phyloP scores from a whole-genome alignment of 1,140 invertebrate genomes.

The Panulirus ornatus region DNA sequence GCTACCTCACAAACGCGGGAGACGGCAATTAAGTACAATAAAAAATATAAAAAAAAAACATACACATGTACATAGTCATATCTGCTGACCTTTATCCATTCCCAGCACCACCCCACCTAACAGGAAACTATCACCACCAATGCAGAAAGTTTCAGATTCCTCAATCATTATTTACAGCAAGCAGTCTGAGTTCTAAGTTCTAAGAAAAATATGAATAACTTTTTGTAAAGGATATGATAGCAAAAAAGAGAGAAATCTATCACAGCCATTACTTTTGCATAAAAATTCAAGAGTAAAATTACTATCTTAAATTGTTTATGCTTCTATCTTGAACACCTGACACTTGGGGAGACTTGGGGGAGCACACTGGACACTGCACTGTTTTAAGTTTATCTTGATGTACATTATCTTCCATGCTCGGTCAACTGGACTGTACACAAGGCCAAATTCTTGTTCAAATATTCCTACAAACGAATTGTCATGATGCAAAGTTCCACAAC shows the following conservation, averaged over 20 bases:
- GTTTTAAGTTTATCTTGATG: conserved; percentile 67
- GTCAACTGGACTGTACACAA: conserved; percentile 59
- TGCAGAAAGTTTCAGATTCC: too few relatives aligned
- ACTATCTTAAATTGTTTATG: background rate
- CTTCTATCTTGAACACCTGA: conserved; percentile 62
- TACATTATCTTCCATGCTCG: conserved; percentile 68
- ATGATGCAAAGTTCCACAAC: conserved; percentile 64
- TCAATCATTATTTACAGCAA: too few relatives aligned
- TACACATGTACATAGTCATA: too few relatives aligned
- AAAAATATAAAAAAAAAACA: too few relatives aligned
- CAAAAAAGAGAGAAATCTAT: background rate
- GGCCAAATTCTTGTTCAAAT: conserved; percentile 72
- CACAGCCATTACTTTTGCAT: background rate
- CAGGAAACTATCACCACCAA: too few relatives aligned
- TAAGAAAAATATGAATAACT: too few relatives aligned
- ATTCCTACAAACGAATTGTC: conserved; percentile 57
- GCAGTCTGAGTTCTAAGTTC: too few relatives aligned
- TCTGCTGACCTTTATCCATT: too few relatives aligned
- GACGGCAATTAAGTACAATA: too few relatives aligned
- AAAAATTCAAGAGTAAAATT: background rate
- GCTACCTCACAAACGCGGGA: too few relatives aligned
- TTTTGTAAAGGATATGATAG: background rate
- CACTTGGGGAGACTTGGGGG: conserved; percentile 47
- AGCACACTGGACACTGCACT: background rate
- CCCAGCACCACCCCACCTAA: too few relatives aligned